Evolutionary conservation across 1,140 invertebrate species (phyloP).

Genomic region (Centruroides sculpturatus): DNA sequence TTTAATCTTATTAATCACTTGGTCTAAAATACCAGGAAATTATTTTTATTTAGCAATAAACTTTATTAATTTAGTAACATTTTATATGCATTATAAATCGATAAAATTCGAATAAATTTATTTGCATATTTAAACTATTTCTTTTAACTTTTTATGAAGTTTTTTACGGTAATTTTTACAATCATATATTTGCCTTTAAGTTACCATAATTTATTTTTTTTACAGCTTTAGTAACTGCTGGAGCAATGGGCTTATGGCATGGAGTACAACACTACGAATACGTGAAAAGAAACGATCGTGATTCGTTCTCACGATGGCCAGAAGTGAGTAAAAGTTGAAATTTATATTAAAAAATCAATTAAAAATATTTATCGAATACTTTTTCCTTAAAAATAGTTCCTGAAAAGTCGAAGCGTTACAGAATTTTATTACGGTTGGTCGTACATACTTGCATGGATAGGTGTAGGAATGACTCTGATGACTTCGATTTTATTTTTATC

Average conservation of each 20-base stretch:
- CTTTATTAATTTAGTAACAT: no score
- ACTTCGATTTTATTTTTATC: slow-evolving; percentile 81
- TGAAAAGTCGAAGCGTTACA: slow-evolving; percentile 54
- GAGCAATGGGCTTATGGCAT: slow-evolving; percentile 88
- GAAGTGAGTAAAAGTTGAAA: slow-evolving; percentile 38
- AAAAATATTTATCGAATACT: neutral
- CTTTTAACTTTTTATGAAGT: no score
- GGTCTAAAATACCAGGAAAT: no score
- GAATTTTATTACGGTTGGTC: slow-evolving; percentile 86
- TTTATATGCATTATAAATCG: no score
- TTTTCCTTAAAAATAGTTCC: slow-evolving; percentile 43
- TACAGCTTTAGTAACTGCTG: slow-evolving; percentile 67
- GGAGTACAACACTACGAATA: slow-evolving; percentile 90
- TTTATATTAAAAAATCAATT: neutral
- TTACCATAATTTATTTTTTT: neutral
- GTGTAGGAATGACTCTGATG: slow-evolving; percentile 70
- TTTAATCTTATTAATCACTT: no score
- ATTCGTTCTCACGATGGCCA: slow-evolving; percentile 73
- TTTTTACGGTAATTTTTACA: no score
- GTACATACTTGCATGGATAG: slow-evolving; percentile 88
- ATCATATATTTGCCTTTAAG: no score
- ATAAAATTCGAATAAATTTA: no score
- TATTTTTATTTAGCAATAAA: no score
- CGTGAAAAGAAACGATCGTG: slow-evolving; percentile 79
- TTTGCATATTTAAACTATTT: no score